These are phyloP conservation scores for Prionailurus bengalensis DNA, from an alignment of 2,113 vertebrate species.

Conservation along the genomic window DNA sequence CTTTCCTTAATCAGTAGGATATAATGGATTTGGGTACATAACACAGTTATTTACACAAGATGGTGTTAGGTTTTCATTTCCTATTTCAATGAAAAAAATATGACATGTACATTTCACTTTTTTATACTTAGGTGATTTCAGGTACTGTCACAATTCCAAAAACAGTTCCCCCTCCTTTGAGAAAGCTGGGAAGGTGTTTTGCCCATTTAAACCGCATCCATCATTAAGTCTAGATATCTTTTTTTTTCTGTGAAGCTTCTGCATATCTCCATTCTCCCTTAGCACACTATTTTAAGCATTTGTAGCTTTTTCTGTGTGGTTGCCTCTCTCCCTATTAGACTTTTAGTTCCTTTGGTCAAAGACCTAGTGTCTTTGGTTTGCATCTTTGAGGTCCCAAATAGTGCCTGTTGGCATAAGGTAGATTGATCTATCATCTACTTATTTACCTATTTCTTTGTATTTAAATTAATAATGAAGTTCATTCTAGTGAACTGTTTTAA, in stretches of 20 bases:
- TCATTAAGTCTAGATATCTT: neutral
- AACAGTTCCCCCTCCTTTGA: neutral
- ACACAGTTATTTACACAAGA: neutral
- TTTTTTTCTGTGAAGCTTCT: neutral
- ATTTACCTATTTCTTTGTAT: neutral
- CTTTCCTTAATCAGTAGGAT: neutral
- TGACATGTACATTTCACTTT: neutral
- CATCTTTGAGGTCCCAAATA: neutral
- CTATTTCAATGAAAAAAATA: neutral
- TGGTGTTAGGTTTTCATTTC: neutral
- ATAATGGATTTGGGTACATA: neutral
- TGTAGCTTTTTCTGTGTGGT: neutral
- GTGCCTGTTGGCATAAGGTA: neutral
- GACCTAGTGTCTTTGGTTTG: neutral
- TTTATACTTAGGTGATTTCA: neutral
- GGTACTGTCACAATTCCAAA: neutral
- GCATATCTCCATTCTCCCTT: neutral
- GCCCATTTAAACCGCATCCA: neutral
- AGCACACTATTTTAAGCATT: neutral
- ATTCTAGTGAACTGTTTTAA: neutral
- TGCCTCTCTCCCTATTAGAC: neutral
- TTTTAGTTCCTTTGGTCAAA: neutral
- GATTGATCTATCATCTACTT: neutral
- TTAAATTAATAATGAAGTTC: constrained; percentile 35
- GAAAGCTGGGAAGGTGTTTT: neutral